A percentile compares a stretch with the other conserved stretches of the same genome.
phyloP scores from a whole-genome alignment of 2,797 vertebrate genomes.

The Neomorphus geoffroyi region DNA sequence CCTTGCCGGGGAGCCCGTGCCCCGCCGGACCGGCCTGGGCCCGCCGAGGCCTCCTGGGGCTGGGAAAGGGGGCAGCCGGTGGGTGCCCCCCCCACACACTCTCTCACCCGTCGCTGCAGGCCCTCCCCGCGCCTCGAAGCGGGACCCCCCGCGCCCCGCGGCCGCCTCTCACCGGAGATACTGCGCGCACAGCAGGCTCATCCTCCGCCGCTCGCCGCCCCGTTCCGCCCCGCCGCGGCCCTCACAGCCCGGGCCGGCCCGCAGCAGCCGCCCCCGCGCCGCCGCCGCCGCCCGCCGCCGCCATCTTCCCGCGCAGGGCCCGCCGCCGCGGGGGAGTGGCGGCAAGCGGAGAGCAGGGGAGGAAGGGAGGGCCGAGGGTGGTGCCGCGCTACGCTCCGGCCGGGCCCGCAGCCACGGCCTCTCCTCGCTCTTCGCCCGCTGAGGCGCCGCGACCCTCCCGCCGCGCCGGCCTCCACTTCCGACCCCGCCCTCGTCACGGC shows the following conservation, averaged over 20 bases:
- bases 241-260: slow-evolving; percentile 71
- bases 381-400: slow-evolving; percentile 54
- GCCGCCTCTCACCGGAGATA: slow-evolving; percentile 78
- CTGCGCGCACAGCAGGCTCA: slow-evolving; percentile 84
- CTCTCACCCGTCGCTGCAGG: not conserved
- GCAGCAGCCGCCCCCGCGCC: slow-evolving; percentile 70
- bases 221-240: slow-evolving; percentile 57
- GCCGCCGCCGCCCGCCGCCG: slow-evolving; percentile 74
- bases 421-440: not conserved
- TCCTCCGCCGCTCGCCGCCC: slow-evolving; percentile 74
- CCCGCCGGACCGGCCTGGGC: not conserved
- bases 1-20: not conserved
- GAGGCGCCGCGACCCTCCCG: slow-evolving; percentile 27
- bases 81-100: not conserved
- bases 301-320: slow-evolving; percentile 78
- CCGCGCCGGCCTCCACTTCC: slow-evolving; percentile 64
- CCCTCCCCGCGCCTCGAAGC: not conserved
- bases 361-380: slow-evolving; percentile 25
- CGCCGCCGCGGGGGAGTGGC: slow-evolving; percentile 54
- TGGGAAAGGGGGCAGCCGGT: no score
- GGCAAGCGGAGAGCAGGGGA: no score
- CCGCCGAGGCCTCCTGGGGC: not conserved
- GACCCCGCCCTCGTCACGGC: not conserved
- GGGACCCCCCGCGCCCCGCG: no score
- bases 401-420: not conserved